A percentile compares a stretch with the other conserved stretches of the same genome.
Evolutionary conservation across 2,797 vertebrate genomes (phyloP).

Genomic region (Ciconia nigra): DNA sequence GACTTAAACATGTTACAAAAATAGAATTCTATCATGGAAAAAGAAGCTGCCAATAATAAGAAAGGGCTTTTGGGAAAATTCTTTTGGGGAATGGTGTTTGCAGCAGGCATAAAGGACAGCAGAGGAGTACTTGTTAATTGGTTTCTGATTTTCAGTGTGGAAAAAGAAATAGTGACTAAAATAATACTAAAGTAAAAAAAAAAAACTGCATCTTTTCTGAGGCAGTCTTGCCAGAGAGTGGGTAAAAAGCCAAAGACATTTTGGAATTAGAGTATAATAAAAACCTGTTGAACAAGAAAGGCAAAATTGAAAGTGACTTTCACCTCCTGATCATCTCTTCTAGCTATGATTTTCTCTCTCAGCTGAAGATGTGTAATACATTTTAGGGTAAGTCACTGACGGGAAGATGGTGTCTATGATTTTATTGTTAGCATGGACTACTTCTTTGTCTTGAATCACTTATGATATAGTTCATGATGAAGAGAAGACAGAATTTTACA

Average conservation of each 20-base stretch:
- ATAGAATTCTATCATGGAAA: constrained; percentile 31
- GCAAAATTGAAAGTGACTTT: neutral
- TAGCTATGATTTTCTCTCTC: neutral
- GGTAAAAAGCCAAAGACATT: neutral
- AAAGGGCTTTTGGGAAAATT: constrained; percentile 30
- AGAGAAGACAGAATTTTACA: neutral
- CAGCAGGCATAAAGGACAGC: neutral
- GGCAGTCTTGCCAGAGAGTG: neutral
- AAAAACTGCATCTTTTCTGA: neutral
- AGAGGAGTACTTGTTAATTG: constrained; percentile 22
- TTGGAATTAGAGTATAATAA: neutral
- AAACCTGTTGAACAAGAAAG: neutral
- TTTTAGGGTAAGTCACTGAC: neutral
- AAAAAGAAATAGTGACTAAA: neutral
- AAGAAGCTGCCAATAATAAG: neutral
- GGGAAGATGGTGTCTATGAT: neutral
- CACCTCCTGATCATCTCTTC: neutral
- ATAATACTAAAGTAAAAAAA: neutral
- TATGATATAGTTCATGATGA: neutral
- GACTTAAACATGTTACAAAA: neutral
- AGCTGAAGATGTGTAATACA: neutral
- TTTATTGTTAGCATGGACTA: neutral
- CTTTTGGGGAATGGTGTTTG: neutral
- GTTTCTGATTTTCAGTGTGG: neutral
- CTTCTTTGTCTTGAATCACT: neutral